A percentile compares a stretch with the other conserved stretches of the same genome.
These are phyloP conservation scores for Falco berigora DNA, from an alignment of 2,797 vertebrate species.

Conservation along the genomic window DNA sequence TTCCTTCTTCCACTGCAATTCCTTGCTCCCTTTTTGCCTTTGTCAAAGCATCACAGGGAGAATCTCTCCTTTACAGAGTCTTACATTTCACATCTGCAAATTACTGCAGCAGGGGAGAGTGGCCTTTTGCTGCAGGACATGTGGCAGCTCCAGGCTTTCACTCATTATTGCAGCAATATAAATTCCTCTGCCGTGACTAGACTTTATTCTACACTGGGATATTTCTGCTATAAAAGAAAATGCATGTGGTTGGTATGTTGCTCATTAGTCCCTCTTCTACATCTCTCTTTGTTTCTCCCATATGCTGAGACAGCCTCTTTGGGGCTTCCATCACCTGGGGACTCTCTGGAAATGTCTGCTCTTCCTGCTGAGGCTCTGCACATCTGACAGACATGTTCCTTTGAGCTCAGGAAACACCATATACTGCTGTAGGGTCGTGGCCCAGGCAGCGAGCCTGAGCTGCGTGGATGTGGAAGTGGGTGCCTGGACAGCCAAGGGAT, in stretches of 20 bases:
- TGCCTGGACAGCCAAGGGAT: neutral
- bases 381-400: neutral
- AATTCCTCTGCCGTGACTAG: neutral
- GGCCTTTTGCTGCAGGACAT: neutral
- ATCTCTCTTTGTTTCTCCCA: neutral
- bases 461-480: neutral
- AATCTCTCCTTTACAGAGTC: neutral
- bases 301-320: neutral
- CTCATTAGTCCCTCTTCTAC: neutral
- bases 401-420: neutral
- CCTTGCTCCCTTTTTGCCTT: neutral
- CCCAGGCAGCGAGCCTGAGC: neutral
- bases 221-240: neutral
- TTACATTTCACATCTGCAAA: neutral
- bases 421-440: neutral
- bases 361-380: neutral
- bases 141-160: neutral
- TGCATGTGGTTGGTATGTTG: neutral
- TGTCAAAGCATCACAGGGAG: neutral
- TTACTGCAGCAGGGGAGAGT: neutral
- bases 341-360: neutral
- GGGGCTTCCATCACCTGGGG: neutral
- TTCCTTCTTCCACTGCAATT: neutral
- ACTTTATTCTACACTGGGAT: neutral
- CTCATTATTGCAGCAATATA: neutral